Base-by-base conservation (phyloP, 2,113 vertebrate genomes). In the Rhinolophus ferrumequinum region DNA sequence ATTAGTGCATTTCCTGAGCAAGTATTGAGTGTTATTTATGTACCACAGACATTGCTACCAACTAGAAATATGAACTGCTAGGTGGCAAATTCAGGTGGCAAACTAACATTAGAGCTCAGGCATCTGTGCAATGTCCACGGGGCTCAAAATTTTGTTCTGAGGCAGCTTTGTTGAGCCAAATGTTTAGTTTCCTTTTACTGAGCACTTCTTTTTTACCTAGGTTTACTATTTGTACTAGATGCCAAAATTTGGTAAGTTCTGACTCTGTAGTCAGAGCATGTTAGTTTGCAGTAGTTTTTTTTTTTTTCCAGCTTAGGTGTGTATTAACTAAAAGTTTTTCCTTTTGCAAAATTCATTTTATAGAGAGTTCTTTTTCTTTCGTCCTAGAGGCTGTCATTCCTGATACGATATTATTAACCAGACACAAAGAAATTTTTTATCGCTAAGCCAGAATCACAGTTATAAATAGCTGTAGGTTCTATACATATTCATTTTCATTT, bases 401-500 rank as follows among this genome's bases (percentile, higher is more conserved):
- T 94, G 44, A 70, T 24, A 85, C 16, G 82, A 64, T 69, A 80
- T 85, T 97, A 80, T 90, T 95, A 95, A 77, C 24, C 3, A 44
- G 50, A 77, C 15, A 90, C 76, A 90, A 91, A 77, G 87, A 73
- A 72, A 7, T 5, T 64, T 82, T 92, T 86, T 73, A 69, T 90
- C 79, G 62, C 22, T 77, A 81, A 64, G 24, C 4, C 8, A 62
- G 80, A 92, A 84, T 92, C 67, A 89, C 0, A 66, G 13, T 88
- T 93, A 70, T 80, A 76, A 97, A 83, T 88, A 84, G 58, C 58
- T 69, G 13, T 93, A n/a, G 11, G 9, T 70, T 87, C 35, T 73
- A 30, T 67, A 26, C 24, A 18, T 73, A 76, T 38, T 73, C 69
- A 72, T 16, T 90, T 94, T 94, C 16, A 72, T 41, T 94, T 86